Evolutionary conservation across 2,113 vertebrate species (phyloP).

Genomic region (Pygathrix nemaeus): DNA sequence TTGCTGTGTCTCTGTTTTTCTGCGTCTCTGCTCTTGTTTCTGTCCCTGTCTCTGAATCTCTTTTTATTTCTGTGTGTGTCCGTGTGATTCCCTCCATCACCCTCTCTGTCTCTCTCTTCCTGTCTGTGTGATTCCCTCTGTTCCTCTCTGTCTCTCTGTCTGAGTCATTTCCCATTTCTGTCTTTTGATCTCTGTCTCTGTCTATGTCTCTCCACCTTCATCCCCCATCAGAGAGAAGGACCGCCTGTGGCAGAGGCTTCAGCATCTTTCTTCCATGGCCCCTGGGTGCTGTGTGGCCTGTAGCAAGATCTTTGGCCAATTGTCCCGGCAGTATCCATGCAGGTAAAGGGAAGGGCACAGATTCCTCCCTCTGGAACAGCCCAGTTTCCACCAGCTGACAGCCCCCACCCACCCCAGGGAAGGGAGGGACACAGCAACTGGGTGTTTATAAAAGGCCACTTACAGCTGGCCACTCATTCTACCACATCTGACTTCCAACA

Average conservation of each 20-base stretch:
- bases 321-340: slow-evolving; percentile 84
- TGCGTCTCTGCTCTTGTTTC: background rate
- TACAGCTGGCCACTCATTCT: background rate
- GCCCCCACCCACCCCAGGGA: background rate
- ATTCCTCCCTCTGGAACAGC: background rate
- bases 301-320: slow-evolving; percentile 79
- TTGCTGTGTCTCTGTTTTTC: background rate
- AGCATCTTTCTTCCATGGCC: slow-evolving; percentile 61
- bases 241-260: slow-evolving; percentile 83
- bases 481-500: background rate
- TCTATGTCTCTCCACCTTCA: background rate
- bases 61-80: background rate
- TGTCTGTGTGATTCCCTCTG: background rate
- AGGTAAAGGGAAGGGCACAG: slow-evolving; percentile 74
- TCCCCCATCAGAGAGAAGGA: slow-evolving; percentile 83
- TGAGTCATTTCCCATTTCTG: background rate
- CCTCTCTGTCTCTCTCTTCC: background rate
- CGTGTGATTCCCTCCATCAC: background rate
- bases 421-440: background rate
- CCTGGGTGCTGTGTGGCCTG: slow-evolving; percentile 77
- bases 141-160: background rate
- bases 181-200: background rate
- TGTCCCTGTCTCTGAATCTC: background rate
- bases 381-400: background rate
- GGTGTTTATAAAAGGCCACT: background rate